Evolutionary conservation across 2,888 invertebrate species (phyloP), one percentile per base, ranked within the genome.

Genomic region (Heliconius ismenius): DNA sequence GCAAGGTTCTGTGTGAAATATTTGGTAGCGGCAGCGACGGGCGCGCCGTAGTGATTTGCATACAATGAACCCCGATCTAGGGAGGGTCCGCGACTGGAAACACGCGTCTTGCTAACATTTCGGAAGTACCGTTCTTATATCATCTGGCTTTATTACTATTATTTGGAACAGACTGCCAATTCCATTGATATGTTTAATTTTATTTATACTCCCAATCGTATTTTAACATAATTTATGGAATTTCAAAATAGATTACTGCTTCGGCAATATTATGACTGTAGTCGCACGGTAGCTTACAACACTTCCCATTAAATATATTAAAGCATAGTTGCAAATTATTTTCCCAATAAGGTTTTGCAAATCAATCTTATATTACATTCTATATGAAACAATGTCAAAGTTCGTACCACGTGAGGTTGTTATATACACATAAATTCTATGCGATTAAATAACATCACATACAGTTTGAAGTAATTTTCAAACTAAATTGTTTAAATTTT

Each of bases 41-140:
- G 87, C 85, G 87, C 85, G 87, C 86, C 85, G 81, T 80, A 80
- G 78, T 79, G 84, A 92, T 92, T 92, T 89, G 90, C 87, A 92
- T 92, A 92, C 92, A 92, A 92, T 92, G 91, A 88, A 86, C 73
- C 82, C 87, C 88, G 88, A 88, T 86, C 84, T 88, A 89, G 90
- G 91, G 91, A 87, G 89, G 89, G 89, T 83, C 84, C 83, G 32
- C 63, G 82, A 82, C 82, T 85, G 83, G 87, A 87, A 88, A 86
- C 84, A 83, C 81, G 82, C 85, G 85, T 86, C 89, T 88, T 84
- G 85, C 87, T 89, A 89, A 90, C 90, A 88, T 90, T 91, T 90
- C 87, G 88, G 91, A 91, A 89, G 91, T 91, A 90, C 91, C 91
- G 90, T 89, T 90, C 83, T 86, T 82, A 83, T 85, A 84, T 84